A percentile compares a stretch with the other conserved stretches of the same genome.
Evolutionary conservation across 2,113 vertebrate species (phyloP).

Genomic region (Pygoscelis antarcticus): DNA sequence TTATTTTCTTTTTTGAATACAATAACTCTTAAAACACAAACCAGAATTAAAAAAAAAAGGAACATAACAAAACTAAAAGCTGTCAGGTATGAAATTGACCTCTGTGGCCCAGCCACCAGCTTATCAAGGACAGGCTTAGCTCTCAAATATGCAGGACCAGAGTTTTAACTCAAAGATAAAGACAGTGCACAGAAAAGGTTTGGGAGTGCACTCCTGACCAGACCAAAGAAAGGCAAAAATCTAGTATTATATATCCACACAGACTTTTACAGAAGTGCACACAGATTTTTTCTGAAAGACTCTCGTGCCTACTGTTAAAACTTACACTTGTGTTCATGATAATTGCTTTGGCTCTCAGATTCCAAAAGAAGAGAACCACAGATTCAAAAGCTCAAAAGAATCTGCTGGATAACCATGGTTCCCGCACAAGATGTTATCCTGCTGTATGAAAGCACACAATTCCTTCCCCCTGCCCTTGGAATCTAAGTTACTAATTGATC

Average conservation of each 20-base stretch:
- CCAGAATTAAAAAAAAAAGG: neutral
- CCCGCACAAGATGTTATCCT: neutral
- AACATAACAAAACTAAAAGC: neutral
- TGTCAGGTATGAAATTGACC: neutral
- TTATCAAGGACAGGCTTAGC: neutral
- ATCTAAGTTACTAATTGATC: neutral
- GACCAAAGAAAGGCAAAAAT: neutral
- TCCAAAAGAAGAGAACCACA: neutral
- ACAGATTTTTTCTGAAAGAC: neutral
- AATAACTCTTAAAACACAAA: neutral
- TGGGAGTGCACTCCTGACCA: neutral
- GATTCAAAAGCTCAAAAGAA: neutral
- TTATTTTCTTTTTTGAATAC: neutral
- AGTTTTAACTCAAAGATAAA: neutral
- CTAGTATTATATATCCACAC: neutral
- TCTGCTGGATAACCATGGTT: neutral
- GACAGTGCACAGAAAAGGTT: neutral
- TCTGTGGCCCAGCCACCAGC: neutral
- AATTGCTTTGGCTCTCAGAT: neutral
- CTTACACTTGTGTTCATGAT: neutral
- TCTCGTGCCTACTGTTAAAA: neutral
- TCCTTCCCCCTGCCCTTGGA: neutral
- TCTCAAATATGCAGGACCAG: neutral
- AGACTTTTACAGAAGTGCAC: neutral
- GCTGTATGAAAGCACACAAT: neutral